These are phyloP conservation scores for Pterocles burchelli DNA, from an alignment of 2,113 vertebrate genomes.

Conservation along the genomic window DNA sequence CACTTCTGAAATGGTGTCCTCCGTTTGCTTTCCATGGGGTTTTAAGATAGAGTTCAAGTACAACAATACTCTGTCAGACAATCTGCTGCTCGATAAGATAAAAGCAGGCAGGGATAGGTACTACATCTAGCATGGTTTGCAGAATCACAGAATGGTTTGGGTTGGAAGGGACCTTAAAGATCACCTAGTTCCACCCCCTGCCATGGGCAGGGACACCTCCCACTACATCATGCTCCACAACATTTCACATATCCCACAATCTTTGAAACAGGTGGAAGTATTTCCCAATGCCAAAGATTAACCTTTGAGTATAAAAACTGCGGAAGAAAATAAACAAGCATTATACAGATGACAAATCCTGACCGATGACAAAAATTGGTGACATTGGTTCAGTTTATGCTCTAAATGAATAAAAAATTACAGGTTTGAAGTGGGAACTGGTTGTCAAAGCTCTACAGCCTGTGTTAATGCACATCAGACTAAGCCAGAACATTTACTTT, in stretches of 20 bases:
- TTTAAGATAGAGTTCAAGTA: not conserved
- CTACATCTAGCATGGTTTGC: not conserved
- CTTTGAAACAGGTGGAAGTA: not conserved
- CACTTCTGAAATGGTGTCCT: not conserved
- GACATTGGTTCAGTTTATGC: not conserved
- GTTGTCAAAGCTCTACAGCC: not conserved
- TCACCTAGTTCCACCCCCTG: too few relatives aligned
- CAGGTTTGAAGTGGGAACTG: not conserved
- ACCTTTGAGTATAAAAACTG: not conserved
- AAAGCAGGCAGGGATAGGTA: not conserved
- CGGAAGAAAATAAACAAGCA: not conserved
- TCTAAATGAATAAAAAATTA: not conserved
- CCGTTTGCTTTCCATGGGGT: not conserved
- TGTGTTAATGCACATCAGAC: not conserved
- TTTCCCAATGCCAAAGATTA: not conserved
- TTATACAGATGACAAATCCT: not conserved
- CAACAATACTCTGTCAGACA: not conserved
- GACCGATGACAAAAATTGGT: not conserved
- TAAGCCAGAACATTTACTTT: not conserved
- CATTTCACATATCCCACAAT: not conserved
- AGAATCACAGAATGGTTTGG: too few relatives aligned
- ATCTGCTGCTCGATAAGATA: not conserved
- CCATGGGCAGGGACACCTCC: too few relatives aligned
- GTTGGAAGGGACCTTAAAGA: too few relatives aligned
- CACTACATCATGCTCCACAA: not conserved